phyloP scores from a whole-genome alignment of 1,140 invertebrate genomes.

The Amyelois transitella region DNA sequence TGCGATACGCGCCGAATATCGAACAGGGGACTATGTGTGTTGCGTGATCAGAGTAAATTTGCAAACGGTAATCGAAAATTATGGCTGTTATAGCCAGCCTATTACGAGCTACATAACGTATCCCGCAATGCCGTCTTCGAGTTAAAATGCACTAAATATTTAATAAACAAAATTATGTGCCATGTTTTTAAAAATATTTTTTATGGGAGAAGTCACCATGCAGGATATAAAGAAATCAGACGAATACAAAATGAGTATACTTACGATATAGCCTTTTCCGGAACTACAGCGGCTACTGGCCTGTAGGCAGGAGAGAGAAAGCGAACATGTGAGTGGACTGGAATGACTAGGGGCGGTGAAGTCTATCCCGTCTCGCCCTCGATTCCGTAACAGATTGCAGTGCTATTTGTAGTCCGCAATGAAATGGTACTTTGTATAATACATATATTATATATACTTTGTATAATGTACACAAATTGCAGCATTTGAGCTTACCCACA shows the following conservation, averaged over 20 bases:
- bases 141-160: not conserved
- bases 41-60: conserved; percentile 67
- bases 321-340: conserved; percentile 69
- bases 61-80: conserved; percentile 60
- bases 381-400: not conserved
- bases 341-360: conserved; percentile 43
- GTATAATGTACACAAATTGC: not conserved
- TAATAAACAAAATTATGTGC: not conserved
- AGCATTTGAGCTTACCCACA: not conserved
- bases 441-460: not conserved
- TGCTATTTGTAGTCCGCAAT: not conserved
- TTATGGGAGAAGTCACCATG: not conserved
- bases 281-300: conserved; percentile 90
- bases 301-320: conserved; percentile 77
- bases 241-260: conserved; percentile 74
- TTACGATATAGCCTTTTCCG: conserved; percentile 92
- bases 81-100: too few relatives aligned
- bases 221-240: conserved; percentile 24
- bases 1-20: conserved; percentile 65
- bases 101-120: conserved; percentile 30
- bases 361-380: conserved; percentile 37
- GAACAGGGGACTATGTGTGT: conserved; percentile 52
- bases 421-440: too few relatives aligned
- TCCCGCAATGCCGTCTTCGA: not conserved
- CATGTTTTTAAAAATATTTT: not conserved